Conservation (phyloP, 2,113 vertebrate species). For the Nansenia antarctica region DNA sequence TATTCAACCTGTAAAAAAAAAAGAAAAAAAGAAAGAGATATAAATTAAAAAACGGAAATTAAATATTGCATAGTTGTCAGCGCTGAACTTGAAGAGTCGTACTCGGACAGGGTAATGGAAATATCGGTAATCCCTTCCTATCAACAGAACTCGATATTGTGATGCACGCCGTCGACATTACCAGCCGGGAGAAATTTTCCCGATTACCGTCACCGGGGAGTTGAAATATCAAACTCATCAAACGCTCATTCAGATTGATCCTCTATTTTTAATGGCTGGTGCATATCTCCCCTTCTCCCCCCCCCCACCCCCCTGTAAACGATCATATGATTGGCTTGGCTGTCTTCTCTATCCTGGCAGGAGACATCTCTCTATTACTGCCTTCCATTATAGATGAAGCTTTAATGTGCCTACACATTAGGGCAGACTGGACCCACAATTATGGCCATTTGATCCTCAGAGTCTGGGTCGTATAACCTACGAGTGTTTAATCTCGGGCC, state of each 20-base stretch:
- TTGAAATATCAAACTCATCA: constrained; percentile 45
- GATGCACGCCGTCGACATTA: neutral
- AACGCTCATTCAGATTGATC: constrained; percentile 38
- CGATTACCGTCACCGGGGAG: neutral
- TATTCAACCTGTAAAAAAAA: neutral
- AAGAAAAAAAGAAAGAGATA: no score
- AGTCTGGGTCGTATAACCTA: constrained; percentile 19
- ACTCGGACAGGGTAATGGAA: neutral
- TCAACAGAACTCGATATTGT: neutral
- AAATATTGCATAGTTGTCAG: neutral
- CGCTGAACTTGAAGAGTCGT: neutral
- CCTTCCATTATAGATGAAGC: constrained; percentile 38
- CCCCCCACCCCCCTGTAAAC: neutral
- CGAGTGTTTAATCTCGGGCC: no score
- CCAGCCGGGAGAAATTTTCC: no score
- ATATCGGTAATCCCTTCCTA: neutral
- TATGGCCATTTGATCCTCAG: constrained; percentile 20
- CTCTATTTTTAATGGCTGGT: constrained; percentile 15
- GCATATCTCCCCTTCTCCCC: neutral
- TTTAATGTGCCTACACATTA: constrained; percentile 55
- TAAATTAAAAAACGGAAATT: no score
- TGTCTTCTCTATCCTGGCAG: constrained; percentile 1
- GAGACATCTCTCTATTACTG: constrained; percentile 38
- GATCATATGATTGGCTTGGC: neutral
- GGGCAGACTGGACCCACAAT: constrained; percentile 37